phyloP scores from a whole-genome alignment of 2,888 invertebrate genomes.

The Bedellia somnulentella region DNA sequence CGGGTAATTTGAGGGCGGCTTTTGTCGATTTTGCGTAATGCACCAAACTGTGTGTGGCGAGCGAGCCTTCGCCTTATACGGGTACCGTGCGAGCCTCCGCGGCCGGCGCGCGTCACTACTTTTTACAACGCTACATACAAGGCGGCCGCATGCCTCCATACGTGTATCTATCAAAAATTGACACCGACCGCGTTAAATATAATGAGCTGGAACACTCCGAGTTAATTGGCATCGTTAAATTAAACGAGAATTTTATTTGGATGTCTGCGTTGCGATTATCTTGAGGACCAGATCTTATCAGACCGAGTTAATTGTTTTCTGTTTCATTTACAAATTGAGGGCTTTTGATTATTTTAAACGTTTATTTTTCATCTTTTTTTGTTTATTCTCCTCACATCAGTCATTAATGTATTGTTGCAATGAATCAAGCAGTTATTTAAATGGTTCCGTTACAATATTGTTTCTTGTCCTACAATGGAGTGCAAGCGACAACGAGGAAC shows the following conservation, averaged over 20 bases:
- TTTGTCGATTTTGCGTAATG: constrained; percentile 36
- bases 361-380: too few relatives aligned
- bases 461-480: too few relatives aligned
- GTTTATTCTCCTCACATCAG: too few relatives aligned
- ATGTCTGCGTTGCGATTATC: too few relatives aligned
- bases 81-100: constrained; percentile 15
- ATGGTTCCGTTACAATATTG: too few relatives aligned
- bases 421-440: too few relatives aligned
- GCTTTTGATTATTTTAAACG: too few relatives aligned
- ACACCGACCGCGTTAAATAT: constrained; percentile 15
- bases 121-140: constrained; percentile 8
- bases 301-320: constrained; percentile 16
- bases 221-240: constrained; percentile 10
- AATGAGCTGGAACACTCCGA: constrained; percentile 7
- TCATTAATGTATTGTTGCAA: too few relatives aligned
- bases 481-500: too few relatives aligned
- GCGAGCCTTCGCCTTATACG: constrained; percentile 26
- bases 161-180: constrained; percentile 21
- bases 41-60: constrained; percentile 36
- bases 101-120: constrained; percentile 2
- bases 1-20: constrained; percentile 35
- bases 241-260: constrained; percentile 13
- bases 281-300: too few relatives aligned
- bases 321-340: too few relatives aligned
- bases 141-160: constrained; percentile 16